Base-by-base conservation (phyloP, 2,888 invertebrate species). In the Strigamia maritima region DNA sequence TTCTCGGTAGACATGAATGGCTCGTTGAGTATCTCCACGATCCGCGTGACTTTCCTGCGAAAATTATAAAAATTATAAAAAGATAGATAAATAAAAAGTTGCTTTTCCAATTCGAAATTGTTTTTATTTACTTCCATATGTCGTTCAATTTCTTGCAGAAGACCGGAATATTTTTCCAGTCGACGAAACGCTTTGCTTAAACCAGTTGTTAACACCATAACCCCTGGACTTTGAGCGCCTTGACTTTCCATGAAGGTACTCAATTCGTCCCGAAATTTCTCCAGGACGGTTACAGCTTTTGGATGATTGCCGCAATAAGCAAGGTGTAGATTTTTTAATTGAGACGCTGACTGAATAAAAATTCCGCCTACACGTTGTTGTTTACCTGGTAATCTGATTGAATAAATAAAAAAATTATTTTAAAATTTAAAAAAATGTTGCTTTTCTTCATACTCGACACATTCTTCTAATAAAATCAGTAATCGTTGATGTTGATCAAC, bases 171-270 rank as follows among this genome's bases (percentile, higher is more conserved):
- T 86, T 96, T 97, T 84, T 97, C 97, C 80, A 98, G 88, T 74
- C 98, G 90, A 65, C 98, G 91, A 87, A 99, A 98, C 0, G 98
- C 97, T 87, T 95, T 94, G 80, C 97, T 97, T 65, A 99, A 89
- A 14, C 95, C 94, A 16, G 95, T 94, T 0, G 98, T 97, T 81
- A 98, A 87, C 10, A 94, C 94, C 83, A 98, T 88, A 80, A 97
- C 90, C 16, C 97, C 96, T 2, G 95, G 94, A 80, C 91, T 90
- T 24, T 93, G 91, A 0, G 94, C 94, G 79, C 94, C 95, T 82
- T 92, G 92, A 70, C 91, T 91, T 85, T 97, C 95, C 93, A 97
- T 95, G 88, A 92, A 94, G 81, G 91, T 91, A 82, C 92, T 92
- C 80, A 95, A 87, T 82, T 92, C 92, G 86, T 94, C 94, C 85